Evolutionary conservation across 2,888 invertebrate genomes (phyloP).

Genomic region (Volucella inflata): DNA sequence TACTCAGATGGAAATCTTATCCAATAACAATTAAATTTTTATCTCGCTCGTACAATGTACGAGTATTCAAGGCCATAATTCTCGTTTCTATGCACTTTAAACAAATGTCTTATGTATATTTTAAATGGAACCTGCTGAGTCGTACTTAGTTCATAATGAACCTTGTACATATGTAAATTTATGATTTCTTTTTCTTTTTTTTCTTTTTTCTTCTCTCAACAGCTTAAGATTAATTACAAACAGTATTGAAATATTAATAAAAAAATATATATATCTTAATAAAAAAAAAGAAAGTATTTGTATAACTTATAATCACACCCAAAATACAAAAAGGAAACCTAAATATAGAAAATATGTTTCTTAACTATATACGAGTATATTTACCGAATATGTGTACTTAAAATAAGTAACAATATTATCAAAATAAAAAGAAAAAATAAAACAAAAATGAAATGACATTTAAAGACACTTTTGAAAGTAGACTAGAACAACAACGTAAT

Average conservation of each 20-base stretch:
- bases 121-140: constrained; percentile 37
- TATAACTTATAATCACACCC: constrained; percentile 59
- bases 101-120: constrained; percentile 33
- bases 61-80: constrained; percentile 53
- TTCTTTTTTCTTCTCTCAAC: constrained; percentile 64
- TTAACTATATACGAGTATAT: constrained; percentile 53
- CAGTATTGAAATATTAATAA: constrained; percentile 42
- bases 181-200: constrained; percentile 69
- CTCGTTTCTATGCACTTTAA: constrained; percentile 61
- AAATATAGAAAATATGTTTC: constrained; percentile 51
- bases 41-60: background rate
- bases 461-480: constrained; percentile 28
- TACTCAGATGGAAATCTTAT: constrained; percentile 27
- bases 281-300: constrained; percentile 53
- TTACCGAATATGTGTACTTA: constrained; percentile 62
- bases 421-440: constrained; percentile 24
- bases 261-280: constrained; percentile 34
- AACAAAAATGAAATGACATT: constrained; percentile 14
- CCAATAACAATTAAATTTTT: background rate
- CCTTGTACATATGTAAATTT: constrained; percentile 61
- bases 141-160: constrained; percentile 44
- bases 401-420: constrained; percentile 44
- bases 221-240: constrained; percentile 65
- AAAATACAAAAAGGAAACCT: constrained; percentile 25
- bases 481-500: constrained; percentile 33